Evolutionary conservation across 2,888 invertebrate genomes (phyloP).

Genomic region (Drepana falcataria): DNA sequence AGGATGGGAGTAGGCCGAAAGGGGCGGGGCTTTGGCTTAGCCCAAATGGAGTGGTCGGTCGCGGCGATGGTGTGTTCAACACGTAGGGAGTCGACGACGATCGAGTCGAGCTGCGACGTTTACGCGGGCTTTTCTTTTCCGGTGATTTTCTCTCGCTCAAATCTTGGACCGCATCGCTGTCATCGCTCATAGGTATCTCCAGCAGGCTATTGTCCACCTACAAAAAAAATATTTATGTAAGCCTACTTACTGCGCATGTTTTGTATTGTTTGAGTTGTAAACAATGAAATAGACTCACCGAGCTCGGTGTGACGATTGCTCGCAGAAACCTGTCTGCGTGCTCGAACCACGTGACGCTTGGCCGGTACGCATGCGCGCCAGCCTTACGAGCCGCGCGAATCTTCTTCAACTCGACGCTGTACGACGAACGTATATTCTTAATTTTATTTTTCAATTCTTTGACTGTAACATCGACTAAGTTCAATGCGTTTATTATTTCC

Average conservation of each 20-base stretch:
- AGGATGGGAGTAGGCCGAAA: slow-evolving; percentile 61
- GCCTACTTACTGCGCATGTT: slow-evolving; percentile 30
- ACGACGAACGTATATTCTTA: slow-evolving; percentile 75
- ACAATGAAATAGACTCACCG: slow-evolving; percentile 57
- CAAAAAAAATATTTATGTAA: slow-evolving; percentile 21
- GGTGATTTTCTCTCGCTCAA: slow-evolving; percentile 70
- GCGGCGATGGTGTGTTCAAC: slow-evolving; percentile 68
- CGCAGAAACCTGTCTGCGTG: slow-evolving; percentile 78
- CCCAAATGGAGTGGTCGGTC: slow-evolving; percentile 69
- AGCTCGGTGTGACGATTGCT: slow-evolving; percentile 76
- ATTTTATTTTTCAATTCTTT: slow-evolving; percentile 76
- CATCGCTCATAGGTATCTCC: slow-evolving; percentile 69
- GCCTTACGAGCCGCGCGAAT: slow-evolving; percentile 76
- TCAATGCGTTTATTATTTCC: slow-evolving; percentile 69
- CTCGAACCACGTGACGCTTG: slow-evolving; percentile 78
- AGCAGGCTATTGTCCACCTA: slow-evolving; percentile 70
- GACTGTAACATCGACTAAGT: slow-evolving; percentile 68
- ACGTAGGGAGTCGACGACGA: slow-evolving; percentile 71
- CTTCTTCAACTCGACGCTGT: slow-evolving; percentile 75
- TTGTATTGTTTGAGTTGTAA: slow-evolving; percentile 32
- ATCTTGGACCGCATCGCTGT: slow-evolving; percentile 71
- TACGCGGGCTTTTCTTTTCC: slow-evolving; percentile 68
- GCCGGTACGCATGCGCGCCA: slow-evolving; percentile 76
- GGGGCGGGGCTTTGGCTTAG: slow-evolving; percentile 45
- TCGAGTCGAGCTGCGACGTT: slow-evolving; percentile 68